Evolutionary conservation across 37 sponge, comb jelly and placozoan species (phyloP).

Genomic region (Spongilla lacustris): DNA sequence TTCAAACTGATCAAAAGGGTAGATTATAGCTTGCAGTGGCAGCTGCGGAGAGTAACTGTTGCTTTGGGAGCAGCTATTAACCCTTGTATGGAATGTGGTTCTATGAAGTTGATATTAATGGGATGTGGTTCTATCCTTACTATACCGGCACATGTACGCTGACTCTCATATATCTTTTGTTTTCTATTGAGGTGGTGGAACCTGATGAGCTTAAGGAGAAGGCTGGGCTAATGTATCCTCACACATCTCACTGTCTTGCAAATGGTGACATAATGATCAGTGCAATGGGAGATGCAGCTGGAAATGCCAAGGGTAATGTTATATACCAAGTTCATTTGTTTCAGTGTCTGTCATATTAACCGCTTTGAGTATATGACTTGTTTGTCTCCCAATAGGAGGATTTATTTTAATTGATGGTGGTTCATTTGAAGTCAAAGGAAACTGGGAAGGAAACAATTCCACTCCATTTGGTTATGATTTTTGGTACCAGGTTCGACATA

Average conservation of each 20-base stretch:
- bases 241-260: constrained; percentile 90
- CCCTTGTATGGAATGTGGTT: too few relatives aligned
- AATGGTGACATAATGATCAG: constrained; percentile 84
- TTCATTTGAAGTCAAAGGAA: constrained; percentile 77
- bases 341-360: too few relatives aligned
- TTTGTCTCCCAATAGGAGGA: constrained; percentile 54
- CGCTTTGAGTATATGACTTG: background rate
- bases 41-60: too few relatives aligned
- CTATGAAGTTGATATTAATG: too few relatives aligned
- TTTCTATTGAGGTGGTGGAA: constrained; percentile 65
- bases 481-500: constrained; percentile 93
- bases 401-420: constrained; percentile 77
- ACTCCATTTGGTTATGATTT: constrained; percentile 89
- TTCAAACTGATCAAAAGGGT: too few relatives aligned
- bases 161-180: too few relatives aligned
- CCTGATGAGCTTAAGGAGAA: constrained; percentile 60
- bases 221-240: constrained; percentile 72
- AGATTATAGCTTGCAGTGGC: too few relatives aligned
- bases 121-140: too few relatives aligned
- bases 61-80: too few relatives aligned
- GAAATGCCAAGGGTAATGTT: constrained; percentile 71
- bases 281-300: constrained; percentile 82
- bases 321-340: background rate
- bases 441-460: constrained; percentile 76
- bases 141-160: too few relatives aligned